Percentiles rank a stretch among this genome's conserved stretches.
Evolutionary conservation across 2,888 invertebrate genomes (phyloP).

Genomic region (Eremobia ochroleuca): DNA sequence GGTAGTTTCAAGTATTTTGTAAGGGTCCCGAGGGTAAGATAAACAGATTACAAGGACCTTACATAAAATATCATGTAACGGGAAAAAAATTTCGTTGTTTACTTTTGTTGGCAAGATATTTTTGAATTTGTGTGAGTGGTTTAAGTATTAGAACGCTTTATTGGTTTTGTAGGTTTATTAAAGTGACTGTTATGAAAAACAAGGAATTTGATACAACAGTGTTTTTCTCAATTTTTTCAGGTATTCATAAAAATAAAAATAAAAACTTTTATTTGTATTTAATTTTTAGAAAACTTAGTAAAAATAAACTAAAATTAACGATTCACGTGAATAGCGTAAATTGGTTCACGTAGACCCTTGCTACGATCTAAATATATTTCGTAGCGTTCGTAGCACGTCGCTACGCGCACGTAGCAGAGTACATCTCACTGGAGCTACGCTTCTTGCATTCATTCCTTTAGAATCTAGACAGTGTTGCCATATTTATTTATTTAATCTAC

Average conservation of each 20-base stretch:
- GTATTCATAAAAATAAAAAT: background rate
- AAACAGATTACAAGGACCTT: slow-evolving; percentile 41
- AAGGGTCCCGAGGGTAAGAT: slow-evolving; percentile 26
- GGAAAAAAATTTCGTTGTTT: background rate
- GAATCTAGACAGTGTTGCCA: slow-evolving; percentile 4
- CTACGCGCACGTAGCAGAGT: slow-evolving; percentile 44
- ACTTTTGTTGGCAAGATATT: background rate
- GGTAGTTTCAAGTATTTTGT: slow-evolving; percentile 20
- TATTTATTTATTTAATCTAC: background rate
- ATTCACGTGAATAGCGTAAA: background rate
- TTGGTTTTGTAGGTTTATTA: background rate
- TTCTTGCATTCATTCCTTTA: slow-evolving; percentile 11
- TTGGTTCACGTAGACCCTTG: slow-evolving; percentile 36
- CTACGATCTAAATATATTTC: slow-evolving; percentile 37
- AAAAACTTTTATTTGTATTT: background rate
- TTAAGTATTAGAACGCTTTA: background rate
- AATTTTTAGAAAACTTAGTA: background rate
- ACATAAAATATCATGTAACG: slow-evolving; percentile 27
- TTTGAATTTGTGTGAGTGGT: background rate
- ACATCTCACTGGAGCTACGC: slow-evolving; percentile 8
- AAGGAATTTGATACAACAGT: background rate
- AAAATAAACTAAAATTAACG: background rate
- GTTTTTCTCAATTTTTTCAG: background rate
- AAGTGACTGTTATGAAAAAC: background rate
- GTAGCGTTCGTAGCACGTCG: slow-evolving; percentile 46